Evolutionary conservation across 2,797 vertebrate species (phyloP), one percentile per base, ranked within the genome.

Genomic region (Manis javanica): DNA sequence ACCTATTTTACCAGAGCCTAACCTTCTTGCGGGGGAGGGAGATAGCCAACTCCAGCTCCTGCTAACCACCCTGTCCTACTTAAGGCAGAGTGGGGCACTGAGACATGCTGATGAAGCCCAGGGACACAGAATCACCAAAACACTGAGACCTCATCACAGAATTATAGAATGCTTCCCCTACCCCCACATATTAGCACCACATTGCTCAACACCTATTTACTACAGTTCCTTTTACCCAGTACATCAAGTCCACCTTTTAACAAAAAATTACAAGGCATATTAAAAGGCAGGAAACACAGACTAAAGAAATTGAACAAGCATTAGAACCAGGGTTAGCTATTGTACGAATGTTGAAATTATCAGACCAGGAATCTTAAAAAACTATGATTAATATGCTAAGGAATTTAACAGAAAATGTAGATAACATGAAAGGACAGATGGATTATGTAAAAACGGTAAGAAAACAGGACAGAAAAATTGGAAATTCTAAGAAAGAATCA

Each of bases 371-470:
- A 21, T 14, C 82, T 63, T 63, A 31, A 6, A 7, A 79, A 90
- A 85, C 37, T 77, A 31, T 49, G 71, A 78, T 85, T 39, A 87
- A 57, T 55, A 66, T 68, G 23, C 55, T 66, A 86, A 96, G 34
- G 49, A 39, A 51, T 42, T 64, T 49, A 85, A 74, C 68, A 15
- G 42, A 85, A 88, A 94, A 71, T 16, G 2, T 66, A 94, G 39
- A 64, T 42, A 89, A 31, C 39, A 14, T 34, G 5, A 59, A 83
- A 90, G 31, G 69, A 63, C 42, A 87, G 69, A 71, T 55, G 57
- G 77, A 46, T 46, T 64, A 2, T 46, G 46, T 46, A 46, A 46
- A 46, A 46, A 46, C 46, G 12, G 46, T 46, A 46, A 46, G 46
- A 46, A 46, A 46, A 46, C 10, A 46, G 46, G 46, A 46, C 51